Evolutionary conservation across 2,888 invertebrate genomes (phyloP), one percentile per base, ranked within the genome.

Genomic region (Coenonympha arcania): DNA sequence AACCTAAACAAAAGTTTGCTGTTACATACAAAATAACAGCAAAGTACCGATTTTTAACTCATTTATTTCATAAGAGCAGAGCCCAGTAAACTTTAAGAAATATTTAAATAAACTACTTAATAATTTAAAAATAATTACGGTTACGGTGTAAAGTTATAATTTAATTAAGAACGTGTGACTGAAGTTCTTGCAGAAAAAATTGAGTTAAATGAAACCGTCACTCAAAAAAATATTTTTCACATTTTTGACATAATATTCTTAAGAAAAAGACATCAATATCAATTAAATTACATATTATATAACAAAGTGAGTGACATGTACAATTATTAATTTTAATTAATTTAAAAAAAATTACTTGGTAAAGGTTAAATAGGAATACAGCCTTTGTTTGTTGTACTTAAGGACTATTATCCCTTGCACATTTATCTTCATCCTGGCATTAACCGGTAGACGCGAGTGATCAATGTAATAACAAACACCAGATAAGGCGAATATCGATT

Each of bases 401-500:
- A 52, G 40, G 24, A 22, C 22, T 18, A 48, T 44, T 48, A 44
- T 44, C 48, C 42, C 33, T 33, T 44, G 43, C 18, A 22, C 20
- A 40, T 20, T 19, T 28, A 31, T 13, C 20, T 39, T 26, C 26
- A 39, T 31, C 30, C 26, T 39, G 30, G 42, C 36, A 37, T 41
- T 47, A 41, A 40, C 34, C 28, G 41, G 41, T 33, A 28, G 43
- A 46, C 39, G 13, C 45, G 19, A 48, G 39, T 55, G 48, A 51
- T 51, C 43, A 51, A 48, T 48, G 51, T 52, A 53, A 58, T 55
- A 56, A 54, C 52, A 41, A 50, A 40, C 53, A 52, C 57, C 54
- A 45, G 57, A 60, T 60, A 59, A 55, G 60, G 58, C 46, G 40
- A 63, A 61, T 59, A 62, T 62, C 58, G 59, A 60, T 63, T 61